phyloP scores from a whole-genome alignment of 2,113 vertebrate species.

The Bolborhynchus lineola region DNA sequence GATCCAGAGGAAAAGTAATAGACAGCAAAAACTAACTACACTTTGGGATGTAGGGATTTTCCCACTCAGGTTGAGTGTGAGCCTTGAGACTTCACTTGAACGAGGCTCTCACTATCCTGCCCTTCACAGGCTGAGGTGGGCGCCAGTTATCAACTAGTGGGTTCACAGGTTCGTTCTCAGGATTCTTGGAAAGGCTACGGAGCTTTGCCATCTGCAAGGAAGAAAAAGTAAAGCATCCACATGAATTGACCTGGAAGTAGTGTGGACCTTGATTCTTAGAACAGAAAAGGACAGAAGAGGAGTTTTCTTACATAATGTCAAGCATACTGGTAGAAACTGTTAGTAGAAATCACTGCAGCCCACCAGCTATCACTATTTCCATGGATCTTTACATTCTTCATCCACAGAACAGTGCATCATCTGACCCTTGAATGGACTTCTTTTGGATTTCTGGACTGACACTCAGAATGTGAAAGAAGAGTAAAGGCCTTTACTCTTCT shows the following conservation, averaged over 20 bases:
- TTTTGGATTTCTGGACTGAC: not conserved
- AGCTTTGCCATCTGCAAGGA: conserved; percentile 87
- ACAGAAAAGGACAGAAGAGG: not conserved
- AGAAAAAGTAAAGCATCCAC: not conserved
- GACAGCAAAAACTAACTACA: conserved; percentile 10
- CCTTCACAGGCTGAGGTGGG: conserved; percentile 88
- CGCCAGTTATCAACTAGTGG: conserved; percentile 93
- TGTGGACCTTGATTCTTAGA: not conserved
- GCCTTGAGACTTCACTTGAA: conserved; percentile 70
- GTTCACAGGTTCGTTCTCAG: conserved; percentile 75
- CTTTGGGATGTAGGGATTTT: not conserved
- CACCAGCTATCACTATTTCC: not conserved
- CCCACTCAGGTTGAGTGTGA: not conserved
- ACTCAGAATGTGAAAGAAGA: not conserved
- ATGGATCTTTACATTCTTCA: not conserved
- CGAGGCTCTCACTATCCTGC: conserved; percentile 82
- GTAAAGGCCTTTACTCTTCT: not conserved
- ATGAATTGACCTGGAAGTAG: not conserved
- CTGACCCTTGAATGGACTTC: not conserved
- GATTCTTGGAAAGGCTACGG: conserved; percentile 82
- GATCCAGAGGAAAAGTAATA: conserved; percentile 9
- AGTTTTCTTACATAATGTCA: not conserved
- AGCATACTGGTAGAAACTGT: not conserved
- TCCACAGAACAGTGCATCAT: not conserved
- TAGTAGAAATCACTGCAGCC: not conserved